Evolutionary conservation across 2,888 invertebrate genomes (phyloP), one percentile per base, ranked within the genome.

Genomic region (Tinea semifulvella): DNA sequence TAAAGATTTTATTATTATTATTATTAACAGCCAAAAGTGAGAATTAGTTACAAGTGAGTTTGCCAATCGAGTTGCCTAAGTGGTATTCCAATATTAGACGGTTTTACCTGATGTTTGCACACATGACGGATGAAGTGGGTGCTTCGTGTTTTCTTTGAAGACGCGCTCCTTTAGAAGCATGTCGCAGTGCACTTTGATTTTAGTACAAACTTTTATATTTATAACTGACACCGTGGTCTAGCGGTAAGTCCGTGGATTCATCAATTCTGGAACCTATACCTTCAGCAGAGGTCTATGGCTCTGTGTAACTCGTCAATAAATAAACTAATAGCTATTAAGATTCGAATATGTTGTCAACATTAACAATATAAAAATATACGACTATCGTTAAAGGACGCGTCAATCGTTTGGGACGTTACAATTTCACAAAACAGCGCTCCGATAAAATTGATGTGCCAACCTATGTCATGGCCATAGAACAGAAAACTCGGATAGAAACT

Each of bases 161-260:
- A 35, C 3, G 36, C 36, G 16, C 4, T 14, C 22, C 42, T 26
- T 42, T 18, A 16, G 27, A 27, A 11, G 27, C 17, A 27, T 42
- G 14, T 42, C 42, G 26, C 28, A 42, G 42, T 16, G 42, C 26
- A 42, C 42, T 42, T 27, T 42, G 42, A 42, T 42, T 42, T 42
- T 11, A 20, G 20, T 40, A n/a, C n/a, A 40, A n/a, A n/a, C n/a
- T n/a, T n/a, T n/a, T n/a, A n/a, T n/a, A n/a, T n/a, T n/a, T n/a
- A n/a, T n/a, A n/a, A n/a, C n/a, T n/a, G n/a, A n/a, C n/a, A n/a
- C n/a, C n/a, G n/a, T n/a, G n/a, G n/a, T n/a, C n/a, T n/a, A n/a
- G n/a, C n/a, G n/a, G n/a, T n/a, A n/a, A n/a, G n/a, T n/a, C n/a
- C n/a, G n/a, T n/a, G n/a, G n/a, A n/a, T n/a, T n/a, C n/a, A n/a